phyloP scores from a whole-genome alignment of 2,113 vertebrate genomes.

The Antechinus flavipes region DNA sequence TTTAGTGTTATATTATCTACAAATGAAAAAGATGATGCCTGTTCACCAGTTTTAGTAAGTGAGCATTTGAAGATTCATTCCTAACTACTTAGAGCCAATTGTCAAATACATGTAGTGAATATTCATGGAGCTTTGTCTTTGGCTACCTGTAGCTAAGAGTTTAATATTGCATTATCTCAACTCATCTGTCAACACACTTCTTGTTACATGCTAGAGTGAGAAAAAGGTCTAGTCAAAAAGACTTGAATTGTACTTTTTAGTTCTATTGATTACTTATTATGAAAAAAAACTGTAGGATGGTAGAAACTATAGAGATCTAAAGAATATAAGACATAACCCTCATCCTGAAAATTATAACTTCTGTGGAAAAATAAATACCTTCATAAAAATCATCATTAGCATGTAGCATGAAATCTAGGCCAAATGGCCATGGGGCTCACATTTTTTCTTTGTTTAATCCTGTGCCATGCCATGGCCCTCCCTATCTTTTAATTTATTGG shows the following conservation, averaged over 20 bases:
- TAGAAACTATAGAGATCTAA: neutral
- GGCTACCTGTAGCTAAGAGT: neutral
- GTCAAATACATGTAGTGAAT: neutral
- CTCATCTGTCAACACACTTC: neutral
- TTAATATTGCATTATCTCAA: neutral
- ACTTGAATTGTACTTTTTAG: neutral
- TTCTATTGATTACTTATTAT: neutral
- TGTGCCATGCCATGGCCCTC: neutral
- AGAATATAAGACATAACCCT: neutral
- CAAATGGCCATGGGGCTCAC: neutral
- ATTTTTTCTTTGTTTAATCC: neutral
- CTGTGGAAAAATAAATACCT: neutral
- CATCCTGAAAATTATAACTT: neutral
- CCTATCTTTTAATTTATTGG: neutral
- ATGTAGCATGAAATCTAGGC: neutral
- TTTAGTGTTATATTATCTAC: neutral
- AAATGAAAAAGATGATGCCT: neutral
- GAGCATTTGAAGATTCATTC: neutral
- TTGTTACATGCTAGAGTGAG: neutral
- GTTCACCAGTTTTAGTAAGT: neutral
- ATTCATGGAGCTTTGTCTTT: neutral
- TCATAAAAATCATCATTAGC: neutral
- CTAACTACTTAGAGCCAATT: neutral
- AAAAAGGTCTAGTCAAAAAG: neutral
- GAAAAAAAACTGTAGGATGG: neutral